A percentile compares a stretch with the other conserved stretches of the same genome.
Conservation (phyloP, 92 coral and sea anemone genomes). For the Plumapathes pennacea region DNA sequence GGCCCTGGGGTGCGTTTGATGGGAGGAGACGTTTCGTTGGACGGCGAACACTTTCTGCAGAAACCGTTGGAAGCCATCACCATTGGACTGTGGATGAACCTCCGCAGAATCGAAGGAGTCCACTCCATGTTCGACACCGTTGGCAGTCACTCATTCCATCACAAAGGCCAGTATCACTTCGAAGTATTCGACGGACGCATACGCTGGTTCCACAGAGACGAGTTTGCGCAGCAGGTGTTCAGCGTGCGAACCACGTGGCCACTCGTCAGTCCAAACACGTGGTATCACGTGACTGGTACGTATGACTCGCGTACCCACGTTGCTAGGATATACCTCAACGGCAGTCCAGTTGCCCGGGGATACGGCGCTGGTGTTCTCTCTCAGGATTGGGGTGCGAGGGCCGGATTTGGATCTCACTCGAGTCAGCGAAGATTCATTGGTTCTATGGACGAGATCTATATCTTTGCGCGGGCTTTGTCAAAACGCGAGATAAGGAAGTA, state of each 20-base stretch:
- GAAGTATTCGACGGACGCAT: slow-evolving; percentile 72
- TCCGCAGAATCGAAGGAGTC: slow-evolving; percentile 62
- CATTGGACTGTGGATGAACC: slow-evolving; percentile 86
- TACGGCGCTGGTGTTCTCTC: slow-evolving; percentile 83
- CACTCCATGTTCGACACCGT: slow-evolving; percentile 77
- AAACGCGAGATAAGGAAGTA: slow-evolving; percentile 69
- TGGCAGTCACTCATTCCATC: slow-evolving; percentile 52
- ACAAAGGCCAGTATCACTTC: slow-evolving; percentile 65
- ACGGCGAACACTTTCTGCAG: slow-evolving; percentile 73
- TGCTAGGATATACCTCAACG: slow-evolving; percentile 78
- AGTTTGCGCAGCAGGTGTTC: slow-evolving; percentile 63
- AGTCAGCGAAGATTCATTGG: slow-evolving; percentile 68
- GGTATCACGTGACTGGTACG: slow-evolving; percentile 94
- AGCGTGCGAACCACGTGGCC: slow-evolving; percentile 62
- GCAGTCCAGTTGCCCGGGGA: slow-evolving; percentile 63
- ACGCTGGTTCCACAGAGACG: slow-evolving; percentile 82
- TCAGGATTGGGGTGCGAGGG: slow-evolving; percentile 71
- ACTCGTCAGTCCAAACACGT: slow-evolving; percentile 55
- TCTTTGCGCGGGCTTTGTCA: slow-evolving; percentile 71
- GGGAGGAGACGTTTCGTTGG: slow-evolving; percentile 66
- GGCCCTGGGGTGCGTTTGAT: slow-evolving; percentile 77
- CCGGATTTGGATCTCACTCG: slow-evolving; percentile 78
- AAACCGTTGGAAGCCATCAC: slow-evolving; percentile 83
- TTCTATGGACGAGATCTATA: slow-evolving; percentile 79
- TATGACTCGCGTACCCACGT: slow-evolving; percentile 76